Evolutionary conservation across 2,113 vertebrate genomes (phyloP), one percentile per base, ranked within the genome.

Genomic region (Leucoraja erinaceus): DNA sequence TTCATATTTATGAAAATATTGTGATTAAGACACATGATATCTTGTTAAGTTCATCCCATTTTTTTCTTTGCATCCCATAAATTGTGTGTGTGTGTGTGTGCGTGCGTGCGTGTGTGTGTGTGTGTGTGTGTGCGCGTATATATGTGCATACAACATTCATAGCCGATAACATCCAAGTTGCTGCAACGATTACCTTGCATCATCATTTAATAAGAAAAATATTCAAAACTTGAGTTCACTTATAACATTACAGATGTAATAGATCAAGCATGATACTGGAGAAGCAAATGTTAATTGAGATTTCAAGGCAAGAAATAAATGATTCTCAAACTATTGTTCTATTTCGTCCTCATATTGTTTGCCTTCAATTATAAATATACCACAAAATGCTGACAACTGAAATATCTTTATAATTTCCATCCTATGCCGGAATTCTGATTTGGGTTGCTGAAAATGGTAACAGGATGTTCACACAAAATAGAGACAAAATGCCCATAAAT

Each of bases 351-450:
- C 81, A 28, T 88, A 72, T 91, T 54, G 88, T 91, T 38, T 72
- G 68, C 2, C 38, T 72, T 91, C 66, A 72, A 70, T 90, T 66
- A 90, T 74, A 74, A 90, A 90, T 61, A 88, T 56, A 88, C 59
- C 25, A 28, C 28, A 90, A 68, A 54, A 5, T 54, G 90, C 90
- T 91, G 68, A 54, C 68, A 12, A 47, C 33, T 72, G 38, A 91
- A 91, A 72, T 38, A 38, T 12, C 68, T 81, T 38, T 54, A 54
- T 33, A 72, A 91, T 91, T 47, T 74, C 66, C 38, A 22, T 11
- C 68, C 28, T 28, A 54, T 54, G 68, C 4, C 47, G 63, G 20
- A 90, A 31, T 90, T 16, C 84, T 20, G 31, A 90, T 66, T 31
- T n/a, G 6, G n/a, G 59, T 90, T 66, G 59, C 31, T 90, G 5